Percentiles rank a stretch among this genome's conserved stretches.
Conservation (phyloP, 2,113 vertebrate species). For the Cavia porcellus region DNA sequence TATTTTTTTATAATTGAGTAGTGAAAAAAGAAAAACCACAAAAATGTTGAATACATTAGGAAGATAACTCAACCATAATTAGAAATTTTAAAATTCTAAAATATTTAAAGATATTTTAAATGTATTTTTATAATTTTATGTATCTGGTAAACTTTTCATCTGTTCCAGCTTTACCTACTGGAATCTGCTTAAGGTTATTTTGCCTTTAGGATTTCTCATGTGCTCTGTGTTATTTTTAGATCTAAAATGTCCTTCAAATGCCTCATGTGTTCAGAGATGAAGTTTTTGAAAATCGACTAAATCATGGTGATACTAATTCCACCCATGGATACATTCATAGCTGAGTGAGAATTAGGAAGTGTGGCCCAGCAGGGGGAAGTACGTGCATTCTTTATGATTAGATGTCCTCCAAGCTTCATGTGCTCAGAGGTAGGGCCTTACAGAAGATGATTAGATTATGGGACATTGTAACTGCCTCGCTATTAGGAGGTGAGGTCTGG, state of each 20-base stretch:
- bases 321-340: neutral
- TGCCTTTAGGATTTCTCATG: neutral
- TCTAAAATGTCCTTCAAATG: neutral
- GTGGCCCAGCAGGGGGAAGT: neutral
- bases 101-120: conserved; percentile 21
- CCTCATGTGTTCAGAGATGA: neutral
- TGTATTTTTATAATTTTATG: neutral
- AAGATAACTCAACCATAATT: neutral
- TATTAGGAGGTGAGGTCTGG: neutral
- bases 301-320: neutral
- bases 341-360: neutral
- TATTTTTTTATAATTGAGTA: neutral
- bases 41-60: neutral
- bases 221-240: neutral
- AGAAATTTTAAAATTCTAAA: neutral
- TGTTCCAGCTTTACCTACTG: neutral
- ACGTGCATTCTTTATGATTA: neutral
- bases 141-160: neutral
- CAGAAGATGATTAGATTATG: neutral
- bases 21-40: neutral
- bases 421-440: neutral
- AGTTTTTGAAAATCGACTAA: neutral
- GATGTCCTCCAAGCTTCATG: neutral
- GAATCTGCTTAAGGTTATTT: neutral
- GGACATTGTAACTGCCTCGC: neutral